These are phyloP conservation scores for Ericerus pela DNA, from an alignment of 1,140 invertebrate species.

Conservation along the genomic window DNA sequence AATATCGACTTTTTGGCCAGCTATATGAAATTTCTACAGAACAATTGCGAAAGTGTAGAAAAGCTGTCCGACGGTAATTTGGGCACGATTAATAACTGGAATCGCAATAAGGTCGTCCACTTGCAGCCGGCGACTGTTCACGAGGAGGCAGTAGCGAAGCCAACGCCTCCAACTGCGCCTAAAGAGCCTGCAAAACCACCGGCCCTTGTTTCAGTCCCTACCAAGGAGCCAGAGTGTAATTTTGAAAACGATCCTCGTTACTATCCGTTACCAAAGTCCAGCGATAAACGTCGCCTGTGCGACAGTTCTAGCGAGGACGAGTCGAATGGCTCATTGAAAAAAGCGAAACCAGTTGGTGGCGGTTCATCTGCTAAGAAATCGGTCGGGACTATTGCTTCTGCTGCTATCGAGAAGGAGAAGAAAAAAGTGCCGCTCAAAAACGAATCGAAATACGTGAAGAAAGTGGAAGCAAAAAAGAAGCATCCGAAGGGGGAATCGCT, in stretches of 20 bases:
- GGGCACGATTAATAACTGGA: background rate
- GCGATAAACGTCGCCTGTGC: constrained; percentile 38
- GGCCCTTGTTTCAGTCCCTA: too few species aligned
- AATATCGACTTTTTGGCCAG: constrained; percentile 57
- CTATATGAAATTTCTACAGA: constrained; percentile 68
- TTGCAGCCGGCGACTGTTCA: background rate
- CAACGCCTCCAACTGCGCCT: background rate
- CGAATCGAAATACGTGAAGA: constrained; percentile 12
- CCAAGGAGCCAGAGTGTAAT: constrained; percentile 22
- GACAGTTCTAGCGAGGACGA: constrained; percentile 36
- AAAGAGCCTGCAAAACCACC: background rate
- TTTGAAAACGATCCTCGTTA: constrained; percentile 51
- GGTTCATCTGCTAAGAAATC: background rate
- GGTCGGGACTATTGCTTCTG: too few species aligned
- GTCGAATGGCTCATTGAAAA: constrained; percentile 33
- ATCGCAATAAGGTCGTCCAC: constrained; percentile 1
- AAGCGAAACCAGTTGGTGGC: constrained; percentile 7
- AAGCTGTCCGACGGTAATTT: constrained; percentile 37
- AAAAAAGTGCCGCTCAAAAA: constrained; percentile 12
- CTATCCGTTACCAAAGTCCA: constrained; percentile 52
- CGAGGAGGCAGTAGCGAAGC: background rate
- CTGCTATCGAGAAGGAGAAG: constrained; percentile 6
- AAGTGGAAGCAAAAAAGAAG: too few species aligned
- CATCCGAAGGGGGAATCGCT: background rate
- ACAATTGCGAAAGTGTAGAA: constrained; percentile 33